These are phyloP conservation scores for Hystrix brachyura DNA, from an alignment of 2,113 vertebrate species.

Conservation along the genomic window DNA sequence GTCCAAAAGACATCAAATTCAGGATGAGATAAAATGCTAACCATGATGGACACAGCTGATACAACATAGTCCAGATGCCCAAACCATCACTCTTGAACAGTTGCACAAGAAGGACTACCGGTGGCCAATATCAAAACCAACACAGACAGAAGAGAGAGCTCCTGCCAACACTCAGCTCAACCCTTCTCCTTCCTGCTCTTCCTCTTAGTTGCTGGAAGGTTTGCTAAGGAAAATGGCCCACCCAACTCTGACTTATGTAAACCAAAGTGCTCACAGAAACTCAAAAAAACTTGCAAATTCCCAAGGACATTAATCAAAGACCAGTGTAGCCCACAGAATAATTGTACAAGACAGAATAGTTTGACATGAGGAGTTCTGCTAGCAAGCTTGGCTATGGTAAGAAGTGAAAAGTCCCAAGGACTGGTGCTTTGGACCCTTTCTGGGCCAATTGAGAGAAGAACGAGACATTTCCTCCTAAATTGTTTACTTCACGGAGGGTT, in stretches of 20 bases:
- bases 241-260: neutral
- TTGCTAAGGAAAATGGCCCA: neutral
- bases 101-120: fast-evolving
- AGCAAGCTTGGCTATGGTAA: neutral
- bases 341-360: constrained; percentile 71
- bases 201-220: neutral
- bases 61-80: too few species aligned
- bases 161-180: fast-evolving
- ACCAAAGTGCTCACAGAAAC: neutral
- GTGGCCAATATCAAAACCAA: neutral
- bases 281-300: neutral
- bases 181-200: neutral
- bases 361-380: constrained; percentile 51
- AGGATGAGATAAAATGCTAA: neutral
- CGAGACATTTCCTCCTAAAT: neutral
- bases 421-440: neutral
- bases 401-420: neutral
- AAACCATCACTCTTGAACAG: fast-evolving
- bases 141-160: neutral
- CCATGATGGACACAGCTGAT: neutral
- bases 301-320: constrained; percentile 55
- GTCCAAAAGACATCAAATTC: neutral
- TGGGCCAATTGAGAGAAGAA: neutral
- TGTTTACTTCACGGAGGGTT: neutral
- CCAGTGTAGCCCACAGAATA: constrained; percentile 49